Evolutionary conservation across 1,140 invertebrate genomes (phyloP).

Genomic region (Eriocheir sinensis): DNA sequence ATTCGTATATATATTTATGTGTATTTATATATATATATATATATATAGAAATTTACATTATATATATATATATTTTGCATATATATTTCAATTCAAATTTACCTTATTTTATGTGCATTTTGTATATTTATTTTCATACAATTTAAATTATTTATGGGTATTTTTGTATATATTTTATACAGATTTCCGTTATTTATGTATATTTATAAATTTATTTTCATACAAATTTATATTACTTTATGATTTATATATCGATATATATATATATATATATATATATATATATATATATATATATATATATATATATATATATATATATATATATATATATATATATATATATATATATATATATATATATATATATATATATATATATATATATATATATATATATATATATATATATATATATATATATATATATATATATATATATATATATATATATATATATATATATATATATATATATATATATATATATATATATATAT

Average conservation of each 20-base stretch:
- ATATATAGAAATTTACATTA: no score
- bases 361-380: conserved; percentile 53
- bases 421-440: neutral
- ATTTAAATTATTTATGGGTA: no score
- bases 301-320: conserved; percentile 28
- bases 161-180: no score
- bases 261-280: conserved; percentile 46
- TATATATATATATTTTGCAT: no score
- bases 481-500: neutral
- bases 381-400: conserved; percentile 48
- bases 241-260: no score
- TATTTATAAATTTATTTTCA: no score
- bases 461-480: conserved; percentile 15
- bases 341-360: conserved; percentile 25
- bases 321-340: neutral
- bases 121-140: no score
- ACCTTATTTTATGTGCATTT: no score
- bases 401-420: neutral
- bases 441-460: conserved; percentile 13
- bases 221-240: no score
- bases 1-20: conserved; percentile 41
- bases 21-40: conserved; percentile 33
- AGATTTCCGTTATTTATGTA: no score
- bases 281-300: conserved; percentile 37
- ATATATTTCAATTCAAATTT: no score